These are phyloP conservation scores for Orgyia antiqua DNA, from an alignment of 2,888 invertebrate genomes.

Conservation along the genomic window DNA sequence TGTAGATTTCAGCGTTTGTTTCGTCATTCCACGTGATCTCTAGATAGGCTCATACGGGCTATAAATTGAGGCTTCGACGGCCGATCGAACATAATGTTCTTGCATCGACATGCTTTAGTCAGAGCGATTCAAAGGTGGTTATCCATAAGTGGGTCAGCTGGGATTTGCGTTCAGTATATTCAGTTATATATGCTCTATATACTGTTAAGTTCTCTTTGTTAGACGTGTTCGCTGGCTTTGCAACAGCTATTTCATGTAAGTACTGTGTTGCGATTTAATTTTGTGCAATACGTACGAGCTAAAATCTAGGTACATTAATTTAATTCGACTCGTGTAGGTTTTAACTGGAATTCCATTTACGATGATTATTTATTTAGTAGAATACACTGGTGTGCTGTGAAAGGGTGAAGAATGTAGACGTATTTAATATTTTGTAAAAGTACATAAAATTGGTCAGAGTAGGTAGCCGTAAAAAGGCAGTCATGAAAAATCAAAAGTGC, in stretches of 20 bases:
- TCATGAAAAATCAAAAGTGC: slow-evolving; percentile 44
- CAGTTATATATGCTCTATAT: slow-evolving; percentile 37
- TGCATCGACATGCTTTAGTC: slow-evolving; percentile 68
- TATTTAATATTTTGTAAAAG: too few relatives aligned
- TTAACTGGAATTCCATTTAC: too few relatives aligned
- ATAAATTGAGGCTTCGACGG: slow-evolving; percentile 58
- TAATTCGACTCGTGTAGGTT: too few relatives aligned
- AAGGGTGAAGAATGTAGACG: too few relatives aligned
- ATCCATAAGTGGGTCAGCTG: slow-evolving; percentile 62
- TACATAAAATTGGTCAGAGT: slow-evolving; percentile 16
- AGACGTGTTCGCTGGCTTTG: slow-evolving; percentile 42
- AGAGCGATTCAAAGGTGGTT: slow-evolving; percentile 63
- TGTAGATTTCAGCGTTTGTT: slow-evolving; percentile 27
- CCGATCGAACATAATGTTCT: slow-evolving; percentile 60
- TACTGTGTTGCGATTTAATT: slow-evolving; percentile 32
- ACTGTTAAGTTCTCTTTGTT: slow-evolving; percentile 39
- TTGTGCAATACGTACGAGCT: too few relatives aligned
- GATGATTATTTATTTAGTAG: too few relatives aligned
- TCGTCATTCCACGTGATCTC: slow-evolving; percentile 38
- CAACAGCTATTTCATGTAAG: slow-evolving; percentile 37
- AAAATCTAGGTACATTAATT: too few relatives aligned
- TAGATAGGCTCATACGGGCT: slow-evolving; percentile 59
- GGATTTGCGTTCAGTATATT: slow-evolving; percentile 54
- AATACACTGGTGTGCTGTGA: too few relatives aligned
- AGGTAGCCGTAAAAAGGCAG: slow-evolving; percentile 37